Conservation (phyloP, 2,113 vertebrate genomes). For the Macaca mulatta region DNA sequence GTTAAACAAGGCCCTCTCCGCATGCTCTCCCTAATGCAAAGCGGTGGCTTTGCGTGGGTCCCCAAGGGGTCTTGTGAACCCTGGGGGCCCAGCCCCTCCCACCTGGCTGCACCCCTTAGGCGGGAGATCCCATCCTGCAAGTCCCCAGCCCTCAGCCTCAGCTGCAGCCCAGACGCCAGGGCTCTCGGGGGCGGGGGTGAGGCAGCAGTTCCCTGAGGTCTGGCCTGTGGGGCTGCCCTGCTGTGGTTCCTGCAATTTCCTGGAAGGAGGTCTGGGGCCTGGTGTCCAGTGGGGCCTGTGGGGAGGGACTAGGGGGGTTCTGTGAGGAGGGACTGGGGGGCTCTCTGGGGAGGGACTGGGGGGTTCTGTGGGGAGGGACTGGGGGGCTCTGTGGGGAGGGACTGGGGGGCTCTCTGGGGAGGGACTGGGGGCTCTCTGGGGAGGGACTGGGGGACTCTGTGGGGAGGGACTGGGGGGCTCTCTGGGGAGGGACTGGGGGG, state of each 20-base stretch:
- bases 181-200: background rate
- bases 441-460: too few relatives aligned
- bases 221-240: background rate
- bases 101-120: background rate
- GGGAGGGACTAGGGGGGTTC: background rate
- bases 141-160: rapidly evolving
- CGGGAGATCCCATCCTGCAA: background rate
- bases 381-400: too few relatives aligned
- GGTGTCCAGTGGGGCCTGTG: background rate
- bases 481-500: too few relatives aligned
- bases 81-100: background rate
- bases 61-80: rapidly evolving
- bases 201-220: background rate
- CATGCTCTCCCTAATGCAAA: too few relatives aligned
- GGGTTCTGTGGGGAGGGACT: too few relatives aligned
- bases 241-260: background rate
- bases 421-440: rapidly evolving
- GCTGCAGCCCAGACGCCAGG: background rate
- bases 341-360: too few relatives aligned
- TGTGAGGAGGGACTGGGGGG: background rate
- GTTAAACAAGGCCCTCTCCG: rapidly evolving
- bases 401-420: too few relatives aligned
- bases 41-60: background rate
- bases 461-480: too few relatives aligned
- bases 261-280: background rate